phyloP scores from a whole-genome alignment of 2,113 vertebrate genomes.

The Panthera tigris region DNA sequence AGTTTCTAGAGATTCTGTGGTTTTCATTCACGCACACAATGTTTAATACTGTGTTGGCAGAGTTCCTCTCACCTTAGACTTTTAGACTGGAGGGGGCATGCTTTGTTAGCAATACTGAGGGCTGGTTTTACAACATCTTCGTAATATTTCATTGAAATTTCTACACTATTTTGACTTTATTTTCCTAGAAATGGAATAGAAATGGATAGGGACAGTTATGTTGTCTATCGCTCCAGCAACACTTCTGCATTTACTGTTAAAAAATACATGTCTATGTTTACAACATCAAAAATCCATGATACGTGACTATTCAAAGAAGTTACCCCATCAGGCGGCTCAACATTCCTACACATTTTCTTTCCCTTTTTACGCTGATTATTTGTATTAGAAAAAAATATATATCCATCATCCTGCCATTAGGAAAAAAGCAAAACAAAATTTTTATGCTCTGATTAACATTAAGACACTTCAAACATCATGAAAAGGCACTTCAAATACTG shows the following conservation, averaged over 20 bases:
- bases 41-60: neutral
- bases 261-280: neutral
- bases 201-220: neutral
- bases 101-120: neutral
- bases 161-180: neutral
- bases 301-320: conserved; percentile 68
- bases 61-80: neutral
- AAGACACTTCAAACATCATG: conserved; percentile 28
- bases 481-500: neutral
- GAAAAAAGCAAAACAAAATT: neutral
- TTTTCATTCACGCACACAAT: neutral
- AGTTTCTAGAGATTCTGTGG: neutral
- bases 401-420: neutral
- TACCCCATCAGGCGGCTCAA: conserved; percentile 63
- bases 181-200: neutral
- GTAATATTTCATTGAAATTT: neutral
- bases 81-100: neutral
- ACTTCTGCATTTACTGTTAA: neutral
- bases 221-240: neutral
- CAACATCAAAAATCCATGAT: conserved; percentile 50
- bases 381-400: conserved; percentile 69
- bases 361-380: conserved; percentile 66
- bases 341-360: conserved; percentile 54
- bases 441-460: neutral
- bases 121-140: neutral